These are phyloP conservation scores for Meganola albula DNA, from an alignment of 2,888 invertebrate genomes.

Conservation along the genomic window DNA sequence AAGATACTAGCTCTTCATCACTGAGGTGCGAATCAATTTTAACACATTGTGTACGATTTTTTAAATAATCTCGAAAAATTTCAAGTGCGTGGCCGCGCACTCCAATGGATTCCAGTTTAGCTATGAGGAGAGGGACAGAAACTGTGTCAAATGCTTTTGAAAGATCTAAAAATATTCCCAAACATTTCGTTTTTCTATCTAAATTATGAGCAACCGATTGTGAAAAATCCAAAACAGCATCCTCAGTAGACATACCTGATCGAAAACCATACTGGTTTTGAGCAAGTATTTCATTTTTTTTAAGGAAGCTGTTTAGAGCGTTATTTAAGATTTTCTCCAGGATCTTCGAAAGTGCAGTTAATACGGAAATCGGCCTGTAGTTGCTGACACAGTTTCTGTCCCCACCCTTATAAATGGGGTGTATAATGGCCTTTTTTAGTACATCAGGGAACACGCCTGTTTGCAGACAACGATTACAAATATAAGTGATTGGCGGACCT, in stretches of 20 bases:
- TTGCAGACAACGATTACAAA: background rate
- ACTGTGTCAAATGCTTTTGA: background rate
- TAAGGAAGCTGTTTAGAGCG: background rate
- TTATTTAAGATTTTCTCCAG: background rate
- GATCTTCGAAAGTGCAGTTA: background rate
- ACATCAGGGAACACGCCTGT: background rate
- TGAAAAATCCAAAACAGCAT: constrained; percentile 1
- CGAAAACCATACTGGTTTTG: constrained; percentile 1
- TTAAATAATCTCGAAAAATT: background rate
- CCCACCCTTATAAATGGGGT: background rate
- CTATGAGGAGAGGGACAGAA: background rate
- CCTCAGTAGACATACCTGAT: background rate
- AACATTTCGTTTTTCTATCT: background rate
- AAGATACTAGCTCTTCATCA: background rate
- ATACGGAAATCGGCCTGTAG: background rate
- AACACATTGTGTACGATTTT: background rate
- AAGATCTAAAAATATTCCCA: background rate
- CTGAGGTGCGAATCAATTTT: background rate
- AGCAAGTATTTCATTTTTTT: background rate
- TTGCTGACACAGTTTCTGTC: background rate
- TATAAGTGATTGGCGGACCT: background rate
- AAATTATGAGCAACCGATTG: background rate
- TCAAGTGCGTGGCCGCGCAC: background rate
- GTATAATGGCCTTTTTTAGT: background rate
- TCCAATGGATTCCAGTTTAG: background rate